These are phyloP conservation scores for Poecilia wingei DNA, from an alignment of 2,797 vertebrate species.

Conservation along the genomic window DNA sequence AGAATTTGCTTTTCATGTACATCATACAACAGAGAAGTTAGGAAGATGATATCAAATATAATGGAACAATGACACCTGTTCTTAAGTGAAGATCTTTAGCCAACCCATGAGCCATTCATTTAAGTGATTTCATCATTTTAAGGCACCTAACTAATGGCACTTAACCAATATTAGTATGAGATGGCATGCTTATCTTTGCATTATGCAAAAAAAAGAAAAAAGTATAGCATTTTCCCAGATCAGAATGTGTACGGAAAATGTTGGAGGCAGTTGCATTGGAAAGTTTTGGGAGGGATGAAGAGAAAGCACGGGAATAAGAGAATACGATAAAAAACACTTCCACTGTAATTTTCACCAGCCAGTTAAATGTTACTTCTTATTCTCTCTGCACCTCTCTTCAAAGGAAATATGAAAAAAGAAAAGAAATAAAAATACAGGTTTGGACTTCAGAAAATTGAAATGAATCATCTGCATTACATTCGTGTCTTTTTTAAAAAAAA, in stretches of 20 bases:
- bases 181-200: conserved; percentile 76
- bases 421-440: neutral
- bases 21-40: conserved; percentile 38
- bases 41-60: conserved; percentile 54
- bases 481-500: neutral
- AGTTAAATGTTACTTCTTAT: conserved; percentile 51
- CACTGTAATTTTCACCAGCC: conserved; percentile 55
- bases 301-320: neutral
- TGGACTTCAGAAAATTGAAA: conserved; percentile 18
- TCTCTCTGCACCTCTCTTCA: neutral
- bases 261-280: conserved; percentile 6
- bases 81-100: conserved; percentile 56
- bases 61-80: conserved; percentile 57
- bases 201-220: conserved; percentile 62
- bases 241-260: conserved; percentile 36
- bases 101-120: conserved; percentile 70
- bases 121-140: conserved; percentile 77
- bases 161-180: conserved; percentile 76
- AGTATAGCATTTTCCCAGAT: conserved; percentile 54
- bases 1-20: conserved; percentile 16
- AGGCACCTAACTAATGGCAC: conserved; percentile 74
- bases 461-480: conserved; percentile 30
- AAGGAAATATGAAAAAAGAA: conserved; percentile 28
- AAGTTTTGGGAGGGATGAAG: neutral
- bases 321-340: conserved; percentile 24